Evolutionary conservation across 2,797 vertebrate species (phyloP).

Genomic region (Craterocephalus amniculus): DNA sequence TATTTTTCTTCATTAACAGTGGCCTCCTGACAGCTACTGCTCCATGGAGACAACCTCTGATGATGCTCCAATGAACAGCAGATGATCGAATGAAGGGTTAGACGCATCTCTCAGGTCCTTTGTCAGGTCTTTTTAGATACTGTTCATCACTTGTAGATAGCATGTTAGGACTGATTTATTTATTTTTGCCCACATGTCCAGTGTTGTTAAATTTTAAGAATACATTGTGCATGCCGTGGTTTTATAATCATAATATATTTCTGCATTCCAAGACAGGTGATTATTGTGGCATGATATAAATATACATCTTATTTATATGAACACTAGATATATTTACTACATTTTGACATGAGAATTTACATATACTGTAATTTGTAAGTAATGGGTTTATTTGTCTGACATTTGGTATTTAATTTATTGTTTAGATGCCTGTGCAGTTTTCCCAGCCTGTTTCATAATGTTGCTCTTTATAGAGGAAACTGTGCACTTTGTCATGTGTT

Average conservation of each 20-base stretch:
- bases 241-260: conserved; percentile 15
- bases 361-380: conserved; percentile 7
- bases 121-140: not conserved
- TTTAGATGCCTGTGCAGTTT: conserved; percentile 9
- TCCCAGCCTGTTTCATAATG: conserved; percentile 26
- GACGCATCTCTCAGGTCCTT: not conserved
- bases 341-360: not conserved
- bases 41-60: not conserved
- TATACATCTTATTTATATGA: not conserved
- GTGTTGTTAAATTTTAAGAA: not conserved
- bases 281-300: no score
- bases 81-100: not conserved
- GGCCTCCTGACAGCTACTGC: not conserved
- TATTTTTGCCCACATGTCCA: not conserved
- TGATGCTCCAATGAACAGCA: not conserved
- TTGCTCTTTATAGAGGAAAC: conserved; percentile 45
- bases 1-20: not conserved
- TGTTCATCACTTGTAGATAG: not conserved
- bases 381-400: not conserved
- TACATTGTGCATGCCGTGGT: not conserved
- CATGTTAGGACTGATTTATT: not conserved
- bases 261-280: not conserved
- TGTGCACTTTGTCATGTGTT: conserved; percentile 65
- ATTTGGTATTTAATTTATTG: conserved; percentile 18
- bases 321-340: not conserved